Percentiles rank a stretch among this genome's conserved stretches.
These are phyloP conservation scores for Drosophila leontia DNA, from an alignment of 1,140 invertebrate species.

Conservation along the genomic window DNA sequence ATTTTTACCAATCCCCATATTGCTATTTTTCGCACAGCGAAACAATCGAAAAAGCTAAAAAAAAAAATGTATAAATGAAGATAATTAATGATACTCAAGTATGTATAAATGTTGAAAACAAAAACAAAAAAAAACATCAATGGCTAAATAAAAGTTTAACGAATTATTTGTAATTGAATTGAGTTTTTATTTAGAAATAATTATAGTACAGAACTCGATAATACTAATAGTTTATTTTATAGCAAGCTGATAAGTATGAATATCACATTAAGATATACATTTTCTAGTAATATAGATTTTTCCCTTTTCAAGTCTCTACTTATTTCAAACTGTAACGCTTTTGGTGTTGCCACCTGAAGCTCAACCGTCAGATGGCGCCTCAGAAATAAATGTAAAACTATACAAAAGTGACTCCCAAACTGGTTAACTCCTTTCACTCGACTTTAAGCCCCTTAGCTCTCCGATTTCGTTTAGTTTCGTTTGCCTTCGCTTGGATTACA, in stretches of 20 bases:
- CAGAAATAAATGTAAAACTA: background rate
- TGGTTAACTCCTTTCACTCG: slow-evolving; percentile 29
- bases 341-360: slow-evolving; percentile 25
- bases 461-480: slow-evolving; percentile 2
- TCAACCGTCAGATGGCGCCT: slow-evolving; percentile 34
- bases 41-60: slow-evolving; percentile 26
- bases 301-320: rapidly evolving
- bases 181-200: background rate
- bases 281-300: background rate
- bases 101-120: slow-evolving; percentile 50
- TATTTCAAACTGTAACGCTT: slow-evolving; percentile 29
- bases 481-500: slow-evolving; percentile 23
- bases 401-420: slow-evolving; percentile 21
- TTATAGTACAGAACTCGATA: no score
- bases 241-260: background rate
- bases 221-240: no score
- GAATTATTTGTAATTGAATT: slow-evolving; percentile 33
- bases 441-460: background rate
- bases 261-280: background rate
- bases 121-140: slow-evolving; percentile 62
- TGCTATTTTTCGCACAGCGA: slow-evolving; percentile 49
- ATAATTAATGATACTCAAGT: slow-evolving; percentile 73
- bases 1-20: slow-evolving; percentile 35
- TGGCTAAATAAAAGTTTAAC: slow-evolving; percentile 74
- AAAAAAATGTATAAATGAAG: slow-evolving; percentile 24